phyloP scores from a whole-genome alignment of 2,888 invertebrate genomes.

The Disparrhopalites patrizii region DNA sequence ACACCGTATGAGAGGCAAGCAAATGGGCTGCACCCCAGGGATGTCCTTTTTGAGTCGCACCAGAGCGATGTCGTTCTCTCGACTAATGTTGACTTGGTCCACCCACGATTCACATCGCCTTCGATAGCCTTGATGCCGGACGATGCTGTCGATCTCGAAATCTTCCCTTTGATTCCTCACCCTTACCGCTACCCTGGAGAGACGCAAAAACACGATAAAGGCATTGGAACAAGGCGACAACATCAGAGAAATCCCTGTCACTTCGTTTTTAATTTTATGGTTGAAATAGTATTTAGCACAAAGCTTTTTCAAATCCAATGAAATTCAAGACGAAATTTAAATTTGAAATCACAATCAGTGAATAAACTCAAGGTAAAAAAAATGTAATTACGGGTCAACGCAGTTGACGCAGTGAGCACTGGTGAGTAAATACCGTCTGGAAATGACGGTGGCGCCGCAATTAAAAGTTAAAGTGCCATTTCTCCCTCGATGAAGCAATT shows the following conservation, averaged over 20 bases:
- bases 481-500: neutral
- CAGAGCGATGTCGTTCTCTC: slow-evolving; percentile 8
- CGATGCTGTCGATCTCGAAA: too few relatives aligned
- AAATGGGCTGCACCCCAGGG: neutral
- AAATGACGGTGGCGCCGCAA: slow-evolving; percentile 6
- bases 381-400: neutral
- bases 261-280: too few relatives aligned
- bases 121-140: too few relatives aligned
- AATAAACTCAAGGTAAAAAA: neutral
- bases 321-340: too few relatives aligned
- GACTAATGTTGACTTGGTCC: neutral
- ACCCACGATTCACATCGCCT: too few relatives aligned
- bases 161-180: too few relatives aligned
- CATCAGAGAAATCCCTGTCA: too few relatives aligned
- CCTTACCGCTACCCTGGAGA: too few relatives aligned
- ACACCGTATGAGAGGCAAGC: slow-evolving; percentile 4
- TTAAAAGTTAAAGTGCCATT: neutral
- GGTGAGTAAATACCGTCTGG: slow-evolving; percentile 4
- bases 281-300: too few relatives aligned
- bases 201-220: too few relatives aligned
- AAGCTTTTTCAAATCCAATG: too few relatives aligned
- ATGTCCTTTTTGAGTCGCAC: neutral
- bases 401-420: slow-evolving; percentile 10
- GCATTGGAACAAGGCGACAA: too few relatives aligned
- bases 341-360: neutral